Evolutionary conservation across 2,888 invertebrate species (phyloP).

Genomic region (Dromius quadrimaculatus): DNA sequence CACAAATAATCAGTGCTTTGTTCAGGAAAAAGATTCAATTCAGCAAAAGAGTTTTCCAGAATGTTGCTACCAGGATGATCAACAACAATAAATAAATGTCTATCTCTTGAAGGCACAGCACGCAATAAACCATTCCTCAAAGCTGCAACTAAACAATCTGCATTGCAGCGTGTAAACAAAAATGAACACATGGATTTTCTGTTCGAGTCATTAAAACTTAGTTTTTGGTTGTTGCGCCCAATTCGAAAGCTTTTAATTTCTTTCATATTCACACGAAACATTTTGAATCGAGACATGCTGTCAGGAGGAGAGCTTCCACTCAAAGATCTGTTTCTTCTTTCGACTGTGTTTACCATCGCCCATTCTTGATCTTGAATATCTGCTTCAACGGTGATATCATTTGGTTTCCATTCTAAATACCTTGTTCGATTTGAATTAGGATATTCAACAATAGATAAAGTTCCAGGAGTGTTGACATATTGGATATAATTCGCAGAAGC

Average conservation of each 20-base stretch:
- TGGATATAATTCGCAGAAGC: conserved; percentile 73
- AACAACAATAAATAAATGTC: conserved; percentile 78
- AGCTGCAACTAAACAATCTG: conserved; percentile 78
- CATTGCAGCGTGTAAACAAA: conserved; percentile 89
- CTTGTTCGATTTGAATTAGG: conserved; percentile 65
- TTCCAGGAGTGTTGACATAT: conserved; percentile 76
- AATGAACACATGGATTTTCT: conserved; percentile 82
- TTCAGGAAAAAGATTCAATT: conserved; percentile 84
- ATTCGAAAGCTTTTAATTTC: conserved; percentile 77
- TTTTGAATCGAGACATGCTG: conserved; percentile 66
- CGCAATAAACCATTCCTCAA: conserved; percentile 73
- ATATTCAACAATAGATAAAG: conserved; percentile 77
- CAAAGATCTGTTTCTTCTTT: conserved; percentile 73
- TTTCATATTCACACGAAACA: conserved; percentile 71
- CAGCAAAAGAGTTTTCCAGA: conserved; percentile 87
- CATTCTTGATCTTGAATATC: conserved; percentile 86
- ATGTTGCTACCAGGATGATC: conserved; percentile 76
- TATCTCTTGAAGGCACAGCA: conserved; percentile 79
- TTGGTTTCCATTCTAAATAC: conserved; percentile 85
- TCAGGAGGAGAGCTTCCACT: conserved; percentile 69
- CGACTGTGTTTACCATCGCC: conserved; percentile 85
- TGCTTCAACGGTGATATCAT: conserved; percentile 81
- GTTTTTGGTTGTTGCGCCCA: conserved; percentile 69
- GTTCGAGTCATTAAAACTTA: conserved; percentile 78
- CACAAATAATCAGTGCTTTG: conserved; percentile 76